Evolutionary conservation across 2,113 vertebrate species (phyloP).

Genomic region (Cricetomys ansorgei): DNA sequence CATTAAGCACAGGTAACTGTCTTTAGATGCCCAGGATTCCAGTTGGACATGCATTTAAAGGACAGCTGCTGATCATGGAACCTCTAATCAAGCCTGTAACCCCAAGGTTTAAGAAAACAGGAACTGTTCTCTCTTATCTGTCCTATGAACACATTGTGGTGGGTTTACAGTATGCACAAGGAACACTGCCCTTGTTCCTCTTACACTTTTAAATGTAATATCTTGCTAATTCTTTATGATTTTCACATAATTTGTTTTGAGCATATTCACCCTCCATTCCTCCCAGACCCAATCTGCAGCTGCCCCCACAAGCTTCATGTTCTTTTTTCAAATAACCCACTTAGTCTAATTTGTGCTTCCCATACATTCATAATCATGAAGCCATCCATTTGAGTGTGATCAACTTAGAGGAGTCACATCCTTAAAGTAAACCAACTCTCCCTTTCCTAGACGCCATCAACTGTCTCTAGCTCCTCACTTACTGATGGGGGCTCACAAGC

Average conservation of each 20-base stretch:
- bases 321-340: background rate
- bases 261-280: background rate
- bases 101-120: background rate
- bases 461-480: background rate
- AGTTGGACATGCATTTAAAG: background rate
- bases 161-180: too few relatives aligned
- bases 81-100: background rate
- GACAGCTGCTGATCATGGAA: background rate
- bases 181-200: background rate
- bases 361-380: background rate
- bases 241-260: background rate
- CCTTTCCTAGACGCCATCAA: background rate
- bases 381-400: background rate
- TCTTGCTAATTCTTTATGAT: background rate
- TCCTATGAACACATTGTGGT: background rate
- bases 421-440: background rate
- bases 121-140: background rate
- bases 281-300: background rate
- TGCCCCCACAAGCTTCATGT: background rate
- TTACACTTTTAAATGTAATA: background rate
- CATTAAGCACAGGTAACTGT: background rate
- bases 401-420: background rate
- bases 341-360: background rate
- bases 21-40: background rate
- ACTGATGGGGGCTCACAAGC: background rate